Percentiles rank a stretch among this genome's conserved stretches.
Evolutionary conservation across 2,888 invertebrate species (phyloP).

Genomic region (Scrobipalpa atriplicella): DNA sequence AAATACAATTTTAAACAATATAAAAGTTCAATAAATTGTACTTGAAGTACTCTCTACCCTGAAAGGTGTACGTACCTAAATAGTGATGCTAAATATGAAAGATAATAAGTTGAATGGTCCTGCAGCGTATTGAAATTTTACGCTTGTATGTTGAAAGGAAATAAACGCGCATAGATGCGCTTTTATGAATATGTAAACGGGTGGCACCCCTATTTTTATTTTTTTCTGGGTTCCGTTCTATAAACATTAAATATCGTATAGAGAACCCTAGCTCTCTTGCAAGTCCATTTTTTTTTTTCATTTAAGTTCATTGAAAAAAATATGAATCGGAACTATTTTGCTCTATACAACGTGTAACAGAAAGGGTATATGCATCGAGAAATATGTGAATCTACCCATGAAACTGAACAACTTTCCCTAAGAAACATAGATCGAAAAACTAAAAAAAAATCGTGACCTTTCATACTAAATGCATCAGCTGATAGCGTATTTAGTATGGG

Average conservation of each 20-base stretch:
- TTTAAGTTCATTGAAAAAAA: background rate
- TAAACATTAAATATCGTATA: background rate
- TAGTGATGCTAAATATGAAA: background rate
- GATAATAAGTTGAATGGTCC: slow-evolving; percentile 31
- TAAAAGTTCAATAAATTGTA: slow-evolving; percentile 31
- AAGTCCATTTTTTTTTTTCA: background rate
- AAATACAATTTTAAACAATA: slow-evolving; percentile 53
- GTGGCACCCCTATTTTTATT: slow-evolving; percentile 58
- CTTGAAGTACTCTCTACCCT: background rate
- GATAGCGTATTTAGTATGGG: too few species aligned
- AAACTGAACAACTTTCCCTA: too few species aligned
- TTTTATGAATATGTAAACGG: slow-evolving; percentile 73
- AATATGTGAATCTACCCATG: too few species aligned
- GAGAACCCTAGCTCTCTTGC: too few species aligned
- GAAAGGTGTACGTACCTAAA: background rate
- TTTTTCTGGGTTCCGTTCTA: slow-evolving; percentile 10
- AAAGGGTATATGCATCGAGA: too few species aligned
- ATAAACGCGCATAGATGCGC: slow-evolving; percentile 57
- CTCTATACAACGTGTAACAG: too few species aligned
- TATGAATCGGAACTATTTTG: too few species aligned
- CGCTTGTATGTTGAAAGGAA: slow-evolving; percentile 58
- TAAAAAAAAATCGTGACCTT: too few species aligned
- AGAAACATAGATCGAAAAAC: too few species aligned
- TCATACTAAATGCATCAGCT: too few species aligned
- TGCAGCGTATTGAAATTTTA: slow-evolving; percentile 13